Conservation (phyloP, 2,113 vertebrate genomes). For the Drymodes brunneopygia region DNA sequence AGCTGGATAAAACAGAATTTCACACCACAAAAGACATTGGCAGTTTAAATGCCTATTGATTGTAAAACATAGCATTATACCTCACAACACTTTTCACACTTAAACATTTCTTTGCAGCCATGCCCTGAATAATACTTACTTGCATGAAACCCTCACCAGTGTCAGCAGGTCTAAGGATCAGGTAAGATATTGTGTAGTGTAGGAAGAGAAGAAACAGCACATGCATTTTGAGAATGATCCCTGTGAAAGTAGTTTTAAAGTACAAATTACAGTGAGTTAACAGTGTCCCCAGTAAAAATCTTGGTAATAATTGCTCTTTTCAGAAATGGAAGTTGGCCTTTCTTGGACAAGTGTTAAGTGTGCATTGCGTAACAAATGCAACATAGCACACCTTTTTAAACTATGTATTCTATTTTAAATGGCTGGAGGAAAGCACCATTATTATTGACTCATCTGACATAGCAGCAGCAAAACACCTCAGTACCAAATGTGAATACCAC, state of each 20-base stretch:
- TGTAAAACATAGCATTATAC: neutral
- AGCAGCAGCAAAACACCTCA: neutral
- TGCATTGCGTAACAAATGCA: neutral
- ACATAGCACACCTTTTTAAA: rapidly evolving
- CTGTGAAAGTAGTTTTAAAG: neutral
- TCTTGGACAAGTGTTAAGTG: neutral
- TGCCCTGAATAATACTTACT: neutral
- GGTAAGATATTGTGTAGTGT: neutral
- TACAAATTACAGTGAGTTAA: neutral
- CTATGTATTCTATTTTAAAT: neutral
- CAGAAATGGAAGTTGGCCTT: neutral
- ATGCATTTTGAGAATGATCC: neutral
- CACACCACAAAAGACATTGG: neutral
- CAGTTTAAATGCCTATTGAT: neutral
- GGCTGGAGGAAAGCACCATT: neutral
- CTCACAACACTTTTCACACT: neutral
- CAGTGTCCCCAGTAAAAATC: neutral
- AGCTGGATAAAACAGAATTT: neutral
- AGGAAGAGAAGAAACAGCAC: neutral
- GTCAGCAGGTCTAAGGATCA: neutral
- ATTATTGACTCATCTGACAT: neutral
- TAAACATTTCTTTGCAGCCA: neutral
- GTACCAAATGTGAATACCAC: neutral
- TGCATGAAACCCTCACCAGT: rapidly evolving
- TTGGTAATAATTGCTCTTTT: neutral